These are phyloP conservation scores for Corythaeola cristata DNA, from an alignment of 2,113 vertebrate species.

Conservation along the genomic window DNA sequence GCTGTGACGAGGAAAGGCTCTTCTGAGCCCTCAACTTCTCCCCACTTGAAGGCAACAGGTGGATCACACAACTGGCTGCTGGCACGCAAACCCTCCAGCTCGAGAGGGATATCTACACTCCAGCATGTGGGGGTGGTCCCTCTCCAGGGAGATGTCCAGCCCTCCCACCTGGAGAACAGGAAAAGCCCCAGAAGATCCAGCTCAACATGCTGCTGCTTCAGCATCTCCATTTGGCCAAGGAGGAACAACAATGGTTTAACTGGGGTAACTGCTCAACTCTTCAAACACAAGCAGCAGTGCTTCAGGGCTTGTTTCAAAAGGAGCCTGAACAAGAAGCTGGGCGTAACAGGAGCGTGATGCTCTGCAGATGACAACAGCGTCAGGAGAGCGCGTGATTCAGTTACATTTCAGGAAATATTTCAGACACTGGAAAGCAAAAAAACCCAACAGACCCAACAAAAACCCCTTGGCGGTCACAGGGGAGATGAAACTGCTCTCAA, in stretches of 20 bases:
- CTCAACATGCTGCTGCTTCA: neutral
- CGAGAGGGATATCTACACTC: neutral
- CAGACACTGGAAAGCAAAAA: neutral
- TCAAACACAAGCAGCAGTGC: neutral
- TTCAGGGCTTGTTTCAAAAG: neutral
- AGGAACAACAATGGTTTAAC: rapidly evolving
- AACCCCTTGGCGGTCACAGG: neutral
- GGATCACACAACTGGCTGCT: neutral
- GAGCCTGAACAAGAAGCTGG: neutral
- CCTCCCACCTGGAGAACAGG: neutral
- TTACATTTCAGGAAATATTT: neutral
- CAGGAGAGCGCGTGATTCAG: neutral
- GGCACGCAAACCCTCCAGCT: rapidly evolving
- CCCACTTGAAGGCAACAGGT: neutral
- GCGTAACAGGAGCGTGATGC: neutral
- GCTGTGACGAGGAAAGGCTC: neutral
- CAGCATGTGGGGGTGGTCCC: too few relatives aligned
- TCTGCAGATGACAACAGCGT: neutral
- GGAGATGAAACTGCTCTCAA: neutral
- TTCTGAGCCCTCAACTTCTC: neutral
- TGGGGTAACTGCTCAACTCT: neutral
- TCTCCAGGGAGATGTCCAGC: neutral
- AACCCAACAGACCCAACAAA: neutral
- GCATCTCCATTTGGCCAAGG: neutral
- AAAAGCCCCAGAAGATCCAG: neutral